A percentile compares a stretch with the other conserved stretches of the same genome.
phyloP scores from a whole-genome alignment of 2,113 vertebrate genomes.

The Vireo altiloquus region DNA sequence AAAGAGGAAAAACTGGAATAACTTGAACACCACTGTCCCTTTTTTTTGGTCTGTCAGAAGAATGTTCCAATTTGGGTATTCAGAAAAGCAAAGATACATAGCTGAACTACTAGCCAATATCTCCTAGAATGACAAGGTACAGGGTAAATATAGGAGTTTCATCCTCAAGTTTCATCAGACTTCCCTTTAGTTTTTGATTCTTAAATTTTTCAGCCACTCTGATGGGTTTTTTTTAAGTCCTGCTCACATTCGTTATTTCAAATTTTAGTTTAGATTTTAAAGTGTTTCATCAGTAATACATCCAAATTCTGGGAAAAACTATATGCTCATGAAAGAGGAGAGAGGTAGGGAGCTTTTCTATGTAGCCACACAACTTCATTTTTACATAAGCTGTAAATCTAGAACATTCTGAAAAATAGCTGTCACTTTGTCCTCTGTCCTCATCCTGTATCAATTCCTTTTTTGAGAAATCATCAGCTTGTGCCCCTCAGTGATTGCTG shows the following conservation, averaged over 20 bases:
- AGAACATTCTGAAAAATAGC: background rate
- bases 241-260: background rate
- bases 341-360: background rate
- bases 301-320: background rate
- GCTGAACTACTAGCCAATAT: background rate
- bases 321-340: background rate
- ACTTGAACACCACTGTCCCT: background rate
- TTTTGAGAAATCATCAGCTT: background rate
- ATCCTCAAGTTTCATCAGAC: background rate
- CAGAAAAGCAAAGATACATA: background rate
- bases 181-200: background rate
- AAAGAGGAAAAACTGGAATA: background rate
- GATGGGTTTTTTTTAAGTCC: background rate
- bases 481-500: background rate
- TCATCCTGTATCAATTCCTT: background rate
- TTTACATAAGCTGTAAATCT: background rate
- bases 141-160: background rate
- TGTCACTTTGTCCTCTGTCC: background rate
- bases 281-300: background rate
- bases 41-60: background rate
- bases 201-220: background rate
- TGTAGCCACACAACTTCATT: background rate
- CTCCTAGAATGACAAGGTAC: background rate
- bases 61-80: background rate
- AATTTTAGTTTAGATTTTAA: background rate